phyloP scores from a whole-genome alignment of 2,888 invertebrate genomes.

The Callimorpha dominula region DNA sequence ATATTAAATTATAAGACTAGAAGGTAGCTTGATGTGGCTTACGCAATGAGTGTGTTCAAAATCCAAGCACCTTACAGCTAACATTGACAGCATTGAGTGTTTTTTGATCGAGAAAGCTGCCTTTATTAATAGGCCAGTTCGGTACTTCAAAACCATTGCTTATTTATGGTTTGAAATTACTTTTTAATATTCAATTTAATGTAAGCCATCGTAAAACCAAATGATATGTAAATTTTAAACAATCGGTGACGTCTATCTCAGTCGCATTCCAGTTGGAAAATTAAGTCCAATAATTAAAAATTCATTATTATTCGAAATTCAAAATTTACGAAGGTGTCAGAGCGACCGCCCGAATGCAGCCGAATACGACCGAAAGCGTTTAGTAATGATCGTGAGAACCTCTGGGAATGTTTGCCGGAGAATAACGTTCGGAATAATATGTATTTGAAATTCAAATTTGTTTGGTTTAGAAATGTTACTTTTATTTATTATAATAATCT shows the following conservation, averaged over 20 bases:
- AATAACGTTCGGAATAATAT: slow-evolving; percentile 53
- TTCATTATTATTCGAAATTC: slow-evolving; percentile 41
- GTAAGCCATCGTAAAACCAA: neutral
- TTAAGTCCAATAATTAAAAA: slow-evolving; percentile 43
- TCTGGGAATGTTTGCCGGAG: slow-evolving; percentile 50
- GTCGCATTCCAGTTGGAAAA: slow-evolving; percentile 25
- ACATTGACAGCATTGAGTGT: no score
- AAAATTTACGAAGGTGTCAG: slow-evolving; percentile 45
- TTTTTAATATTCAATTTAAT: neutral
- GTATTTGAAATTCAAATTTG: slow-evolving; percentile 56
- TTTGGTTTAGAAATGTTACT: slow-evolving; percentile 37
- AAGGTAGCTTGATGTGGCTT: no score
- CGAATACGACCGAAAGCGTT: slow-evolving; percentile 44
- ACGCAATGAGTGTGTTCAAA: no score
- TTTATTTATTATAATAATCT: slow-evolving; percentile 35
- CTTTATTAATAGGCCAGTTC: no score
- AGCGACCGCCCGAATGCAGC: slow-evolving; percentile 34
- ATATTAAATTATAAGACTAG: no score
- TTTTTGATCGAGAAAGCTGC: no score
- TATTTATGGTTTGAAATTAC: neutral
- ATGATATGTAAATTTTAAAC: slow-evolving; percentile 16
- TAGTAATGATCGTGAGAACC: slow-evolving; percentile 64
- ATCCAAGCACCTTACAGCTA: no score
- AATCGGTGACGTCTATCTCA: slow-evolving; percentile 19
- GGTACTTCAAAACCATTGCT: no score